phyloP scores from a whole-genome alignment of 2,797 vertebrate genomes.

The Agapornis canus region DNA sequence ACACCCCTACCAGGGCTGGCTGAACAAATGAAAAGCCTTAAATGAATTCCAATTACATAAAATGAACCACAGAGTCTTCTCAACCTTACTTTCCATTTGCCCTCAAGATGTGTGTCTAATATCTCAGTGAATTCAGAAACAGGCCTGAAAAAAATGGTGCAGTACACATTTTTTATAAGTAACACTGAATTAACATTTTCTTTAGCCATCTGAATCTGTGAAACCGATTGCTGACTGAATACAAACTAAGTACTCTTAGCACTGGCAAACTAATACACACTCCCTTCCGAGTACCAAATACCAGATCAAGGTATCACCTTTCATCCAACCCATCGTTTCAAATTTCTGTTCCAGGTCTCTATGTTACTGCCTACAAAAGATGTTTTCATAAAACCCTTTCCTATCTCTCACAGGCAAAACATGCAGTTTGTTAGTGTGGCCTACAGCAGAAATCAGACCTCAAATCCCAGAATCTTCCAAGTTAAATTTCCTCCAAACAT shows the following conservation, averaged over 20 bases:
- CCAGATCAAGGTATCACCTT: not conserved
- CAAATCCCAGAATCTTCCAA: not conserved
- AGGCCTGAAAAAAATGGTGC: not conserved
- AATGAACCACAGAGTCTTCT: not conserved
- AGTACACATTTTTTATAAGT: not conserved
- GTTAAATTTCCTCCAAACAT: not conserved
- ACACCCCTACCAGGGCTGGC: not conserved
- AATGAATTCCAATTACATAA: not conserved
- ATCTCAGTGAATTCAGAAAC: not conserved
- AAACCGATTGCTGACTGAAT: not conserved
- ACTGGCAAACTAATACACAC: not conserved
- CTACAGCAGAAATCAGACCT: not conserved
- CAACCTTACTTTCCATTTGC: not conserved
- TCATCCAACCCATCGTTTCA: accelerated
- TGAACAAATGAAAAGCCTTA: not conserved
- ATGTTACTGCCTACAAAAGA: not conserved
- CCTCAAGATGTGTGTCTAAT: not conserved
- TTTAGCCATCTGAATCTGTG: not conserved
- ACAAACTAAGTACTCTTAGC: not conserved
- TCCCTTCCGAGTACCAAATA: not conserved
- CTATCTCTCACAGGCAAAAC: not conserved
- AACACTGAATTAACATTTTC: not conserved
- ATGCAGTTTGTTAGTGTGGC: not conserved
- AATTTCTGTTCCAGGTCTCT: not conserved
- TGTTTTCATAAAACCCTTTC: not conserved